A percentile compares a stretch with the other conserved stretches of the same genome.
phyloP scores from a whole-genome alignment of 37 sponge, comb jelly and placozoan species.

The Chondrilla cf. caribensis region DNA sequence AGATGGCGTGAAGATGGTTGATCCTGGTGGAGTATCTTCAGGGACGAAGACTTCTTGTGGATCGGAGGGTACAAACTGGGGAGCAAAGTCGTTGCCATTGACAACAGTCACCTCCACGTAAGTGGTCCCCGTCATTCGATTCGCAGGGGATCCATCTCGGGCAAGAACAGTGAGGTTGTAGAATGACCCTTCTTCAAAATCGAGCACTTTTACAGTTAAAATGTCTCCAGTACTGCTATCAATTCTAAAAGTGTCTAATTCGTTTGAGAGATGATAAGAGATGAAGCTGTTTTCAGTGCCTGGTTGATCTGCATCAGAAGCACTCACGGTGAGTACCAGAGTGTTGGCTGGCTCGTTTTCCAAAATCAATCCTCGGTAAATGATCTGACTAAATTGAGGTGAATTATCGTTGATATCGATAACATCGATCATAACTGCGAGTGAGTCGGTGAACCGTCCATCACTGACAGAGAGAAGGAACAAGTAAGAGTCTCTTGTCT shows the following conservation, averaged over 20 bases:
- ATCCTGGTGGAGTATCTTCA: slow-evolving; percentile 33
- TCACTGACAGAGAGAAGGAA: slow-evolving; percentile 7
- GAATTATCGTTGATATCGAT: slow-evolving; percentile 38
- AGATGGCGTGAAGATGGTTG: slow-evolving; percentile 13
- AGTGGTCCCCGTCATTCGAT: neutral
- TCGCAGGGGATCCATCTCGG: slow-evolving; percentile 17
- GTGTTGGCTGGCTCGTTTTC: neutral
- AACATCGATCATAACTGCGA: slow-evolving; percentile 3
- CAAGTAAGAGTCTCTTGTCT: neutral
- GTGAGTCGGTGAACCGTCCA: slow-evolving; percentile 12
- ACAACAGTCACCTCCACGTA: slow-evolving; percentile 13
- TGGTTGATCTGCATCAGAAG: slow-evolving; percentile 15
- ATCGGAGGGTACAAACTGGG: slow-evolving; percentile 1
- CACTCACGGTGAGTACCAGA: neutral
- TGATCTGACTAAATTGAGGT: neutral
- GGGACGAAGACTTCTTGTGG: slow-evolving; percentile 2
- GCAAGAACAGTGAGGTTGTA: slow-evolving; percentile 37
- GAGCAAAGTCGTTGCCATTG: slow-evolving; percentile 18
- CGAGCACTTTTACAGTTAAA: neutral
- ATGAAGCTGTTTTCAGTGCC: slow-evolving; percentile 8
- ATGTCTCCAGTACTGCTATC: neutral
- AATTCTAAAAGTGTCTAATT: neutral
- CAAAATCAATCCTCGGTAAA: neutral
- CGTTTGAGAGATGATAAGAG: neutral
- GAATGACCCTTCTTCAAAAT: slow-evolving; percentile 16